Evolutionary conservation across 2,113 vertebrate genomes (phyloP).

Genomic region (Edolisoma coerulescens): DNA sequence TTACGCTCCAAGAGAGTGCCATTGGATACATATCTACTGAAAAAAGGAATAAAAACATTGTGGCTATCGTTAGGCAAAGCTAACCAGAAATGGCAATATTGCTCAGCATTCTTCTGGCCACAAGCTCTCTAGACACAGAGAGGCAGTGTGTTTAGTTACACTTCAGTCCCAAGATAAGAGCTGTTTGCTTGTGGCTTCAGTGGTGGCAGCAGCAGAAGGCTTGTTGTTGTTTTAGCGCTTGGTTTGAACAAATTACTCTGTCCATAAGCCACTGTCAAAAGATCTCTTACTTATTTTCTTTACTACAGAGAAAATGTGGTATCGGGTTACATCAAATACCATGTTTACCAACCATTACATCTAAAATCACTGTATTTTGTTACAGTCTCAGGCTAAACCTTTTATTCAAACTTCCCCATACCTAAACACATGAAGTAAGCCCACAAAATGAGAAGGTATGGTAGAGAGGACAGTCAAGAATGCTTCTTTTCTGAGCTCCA

Average conservation of each 20-base stretch:
- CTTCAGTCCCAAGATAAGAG: conserved; percentile 44
- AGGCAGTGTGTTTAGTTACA: conserved; percentile 17
- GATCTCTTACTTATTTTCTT: not conserved
- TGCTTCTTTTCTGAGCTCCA: not conserved
- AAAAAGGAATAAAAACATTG: conserved; percentile 45
- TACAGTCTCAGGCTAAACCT: not conserved
- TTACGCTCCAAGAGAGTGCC: conserved; percentile 20
- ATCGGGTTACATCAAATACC: not conserved
- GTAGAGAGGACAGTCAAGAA: not conserved
- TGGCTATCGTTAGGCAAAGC: not conserved
- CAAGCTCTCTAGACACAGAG: not conserved
- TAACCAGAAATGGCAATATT: conserved; percentile 43
- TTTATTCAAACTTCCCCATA: not conserved
- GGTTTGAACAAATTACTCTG: conserved; percentile 3
- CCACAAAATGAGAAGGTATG: not conserved
- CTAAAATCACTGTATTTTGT: not conserved
- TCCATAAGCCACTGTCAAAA: not conserved
- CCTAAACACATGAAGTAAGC: not conserved
- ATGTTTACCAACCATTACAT: not conserved
- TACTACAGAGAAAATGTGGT: not conserved
- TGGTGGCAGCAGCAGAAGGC: not conserved
- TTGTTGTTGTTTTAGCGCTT: conserved; percentile 1
- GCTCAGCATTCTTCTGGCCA: not conserved
- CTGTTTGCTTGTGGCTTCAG: not conserved
- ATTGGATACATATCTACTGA: conserved; percentile 41